Base-by-base conservation (phyloP, 2,888 invertebrate species). In the Drosophila rubida region DNA sequence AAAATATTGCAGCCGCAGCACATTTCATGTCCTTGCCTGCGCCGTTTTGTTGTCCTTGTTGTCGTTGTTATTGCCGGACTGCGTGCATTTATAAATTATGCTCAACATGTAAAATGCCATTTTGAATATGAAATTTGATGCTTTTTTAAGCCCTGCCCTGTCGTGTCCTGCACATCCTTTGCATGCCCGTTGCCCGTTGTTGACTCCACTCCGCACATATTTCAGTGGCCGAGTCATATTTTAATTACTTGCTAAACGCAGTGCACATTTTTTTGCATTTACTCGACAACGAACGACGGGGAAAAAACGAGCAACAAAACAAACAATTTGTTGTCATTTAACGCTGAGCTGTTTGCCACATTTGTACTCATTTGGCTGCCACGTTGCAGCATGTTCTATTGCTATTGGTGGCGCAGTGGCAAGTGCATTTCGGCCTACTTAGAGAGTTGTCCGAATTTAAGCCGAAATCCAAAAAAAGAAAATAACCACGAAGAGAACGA, bases 51-150 rank as follows among this genome's bases (percentile, higher is more conserved):
- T 63, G 55, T 58, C 54, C 30, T 54, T 55, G 46, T 51, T 71
- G 39, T 30, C 46, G 50, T 30, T 61, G 45, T 42, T 44, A 32
- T 6, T 68, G 60, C 51, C 48, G 71, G 57, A 68, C 66, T 77
- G 78, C 77, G 77, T 81, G 78, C 89, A 89, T 90, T 89, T 91
- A 91, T 91, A 91, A 91, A 91, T 91, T 91, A 91, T 91, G 90
- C 91, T 89, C 90, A 90, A 90, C 91, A 91, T 91, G 91, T 90
- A 90, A 91, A 91, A 83, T 91, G 90, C 90, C 91, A 91, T 91
- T 91, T 91, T 91, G 91, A 91, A 91, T 91, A 91, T 91, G 91
- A 91, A 91, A 91, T 91, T 91, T 91, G 91, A 91, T 91, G 91
- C 87, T 78, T 84, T 90, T 89, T 89, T 89, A 89, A 89, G 89